Conservation (phyloP, 2,888 invertebrate species). For the Drosophila paramelanica region DNA sequence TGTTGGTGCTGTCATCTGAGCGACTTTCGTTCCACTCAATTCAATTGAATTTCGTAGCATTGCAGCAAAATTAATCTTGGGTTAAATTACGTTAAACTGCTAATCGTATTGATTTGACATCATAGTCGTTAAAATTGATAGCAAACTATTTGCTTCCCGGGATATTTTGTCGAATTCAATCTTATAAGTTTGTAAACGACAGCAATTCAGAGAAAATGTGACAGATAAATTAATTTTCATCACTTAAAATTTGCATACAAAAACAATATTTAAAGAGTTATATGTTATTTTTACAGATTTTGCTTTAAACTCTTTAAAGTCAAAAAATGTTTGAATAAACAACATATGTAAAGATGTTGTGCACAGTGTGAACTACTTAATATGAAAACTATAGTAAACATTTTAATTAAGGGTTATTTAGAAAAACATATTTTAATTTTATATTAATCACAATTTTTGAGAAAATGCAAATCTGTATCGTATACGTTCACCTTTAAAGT, state of each 20-base stretch:
- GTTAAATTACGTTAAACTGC: conserved; percentile 6
- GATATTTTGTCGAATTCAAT: neutral
- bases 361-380: too few species aligned
- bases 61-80: neutral
- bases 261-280: too few species aligned
- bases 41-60: too few species aligned
- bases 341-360: too few species aligned
- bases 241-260: neutral
- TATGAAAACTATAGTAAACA: too few species aligned
- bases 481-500: neutral
- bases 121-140: conserved; percentile 40
- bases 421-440: neutral
- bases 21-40: too few species aligned
- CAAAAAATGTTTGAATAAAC: too few species aligned
- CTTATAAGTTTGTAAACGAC: neutral
- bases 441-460: neutral
- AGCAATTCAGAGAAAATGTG: conserved; percentile 1
- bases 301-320: too few species aligned
- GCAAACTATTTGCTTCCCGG: conserved; percentile 15
- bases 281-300: too few species aligned
- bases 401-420: too few species aligned
- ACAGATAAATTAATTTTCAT: neutral
- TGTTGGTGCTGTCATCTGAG: too few species aligned
- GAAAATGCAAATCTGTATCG: too few species aligned
- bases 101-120: conserved; percentile 36